Percentiles rank a stretch among this genome's conserved stretches.
Evolutionary conservation across 2,113 vertebrate species (phyloP).

Genomic region (Clarias magur): DNA sequence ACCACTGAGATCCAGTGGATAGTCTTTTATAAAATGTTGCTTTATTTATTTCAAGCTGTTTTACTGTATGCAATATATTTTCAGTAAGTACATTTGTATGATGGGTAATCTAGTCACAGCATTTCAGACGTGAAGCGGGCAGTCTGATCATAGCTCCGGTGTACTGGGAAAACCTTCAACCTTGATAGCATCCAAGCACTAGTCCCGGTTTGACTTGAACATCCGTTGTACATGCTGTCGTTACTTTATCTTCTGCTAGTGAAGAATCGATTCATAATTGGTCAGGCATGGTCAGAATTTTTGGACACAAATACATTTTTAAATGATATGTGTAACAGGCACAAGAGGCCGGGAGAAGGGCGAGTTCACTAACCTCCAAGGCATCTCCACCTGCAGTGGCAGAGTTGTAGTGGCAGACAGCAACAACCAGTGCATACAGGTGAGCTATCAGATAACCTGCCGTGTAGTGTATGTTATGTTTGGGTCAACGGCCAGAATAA

Average conservation of each 20-base stretch:
- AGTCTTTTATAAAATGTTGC: not conserved
- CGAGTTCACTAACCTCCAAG: constrained; percentile 95
- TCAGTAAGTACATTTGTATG: not conserved
- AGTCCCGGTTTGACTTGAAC: too few relatives aligned
- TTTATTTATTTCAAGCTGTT: not conserved
- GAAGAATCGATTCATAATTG: not conserved
- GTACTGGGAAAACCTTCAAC: too few relatives aligned
- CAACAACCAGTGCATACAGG: constrained; percentile 98
- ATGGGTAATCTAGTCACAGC: too few relatives aligned
- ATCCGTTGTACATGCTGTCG: not conserved
- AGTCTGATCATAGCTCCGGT: too few relatives aligned
- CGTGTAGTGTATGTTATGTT: not conserved
- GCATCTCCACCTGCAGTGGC: constrained; percentile 86
- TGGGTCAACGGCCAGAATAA: not conserved
- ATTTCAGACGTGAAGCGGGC: too few relatives aligned
- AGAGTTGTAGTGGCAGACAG: constrained; percentile 95
- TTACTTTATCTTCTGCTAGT: not conserved
- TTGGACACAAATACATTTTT: not conserved
- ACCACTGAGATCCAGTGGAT: not conserved
- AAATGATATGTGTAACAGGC: constrained; percentile 67
- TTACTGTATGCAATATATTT: not conserved
- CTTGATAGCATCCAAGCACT: too few relatives aligned
- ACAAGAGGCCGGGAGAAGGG: constrained; percentile 90
- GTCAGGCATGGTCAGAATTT: not conserved
- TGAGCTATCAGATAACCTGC: constrained; percentile 57